Evolutionary conservation across 37 sponge, comb jelly and placozoan species (phyloP), one percentile per base, ranked within the genome.

Genomic region (Aplysina aerophoba): DNA sequence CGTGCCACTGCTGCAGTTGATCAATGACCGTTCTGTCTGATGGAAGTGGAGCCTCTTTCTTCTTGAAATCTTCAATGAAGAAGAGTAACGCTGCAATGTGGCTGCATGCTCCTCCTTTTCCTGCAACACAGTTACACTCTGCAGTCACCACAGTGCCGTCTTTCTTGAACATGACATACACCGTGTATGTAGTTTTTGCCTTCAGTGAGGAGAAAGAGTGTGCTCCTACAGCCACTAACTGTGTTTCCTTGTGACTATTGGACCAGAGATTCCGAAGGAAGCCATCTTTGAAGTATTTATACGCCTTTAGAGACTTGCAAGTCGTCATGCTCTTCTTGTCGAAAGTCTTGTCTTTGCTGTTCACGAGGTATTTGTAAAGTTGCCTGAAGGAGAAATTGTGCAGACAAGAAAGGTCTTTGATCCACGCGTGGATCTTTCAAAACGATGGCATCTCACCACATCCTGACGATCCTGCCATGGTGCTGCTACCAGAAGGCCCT

Each of bases 1-100:
- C 28, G n/a, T 67, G 69, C 69, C 69, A 67, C 69, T 67, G 69
- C 27, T 67, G 69, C 27, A n/a, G 69, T 67, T n/a, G 69, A 22
- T 22, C 28, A 13, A 28, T 67, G 13, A 67, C 69, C n/a, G 69
- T 67, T 58, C 19, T 58, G 14, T 67, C 69, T 25, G 27, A 14
- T 15, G 69, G 69, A 24, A 67, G 69, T 25, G 69, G 15, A 28
- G 13, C n/a, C 27, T 22, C 69, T 67, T 67, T 67, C 13, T 25
- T 21, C 69, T n/a, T 25, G 27, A 67, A 28, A 28, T 67, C 69
- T n/a, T 67, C 69, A 16, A 67, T 21, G n/a, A 25, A 67, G 27
- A 67, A 67, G 14, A 67, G 69, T 22, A 67, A 22, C 13, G 69
- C 69, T 24, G 69, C 69, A 14, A 67, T 22, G 27, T 67, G 69